A percentile compares a stretch with the other conserved stretches of the same genome.
Conservation (phyloP, 2,113 vertebrate species). For the Cathartes aura region DNA sequence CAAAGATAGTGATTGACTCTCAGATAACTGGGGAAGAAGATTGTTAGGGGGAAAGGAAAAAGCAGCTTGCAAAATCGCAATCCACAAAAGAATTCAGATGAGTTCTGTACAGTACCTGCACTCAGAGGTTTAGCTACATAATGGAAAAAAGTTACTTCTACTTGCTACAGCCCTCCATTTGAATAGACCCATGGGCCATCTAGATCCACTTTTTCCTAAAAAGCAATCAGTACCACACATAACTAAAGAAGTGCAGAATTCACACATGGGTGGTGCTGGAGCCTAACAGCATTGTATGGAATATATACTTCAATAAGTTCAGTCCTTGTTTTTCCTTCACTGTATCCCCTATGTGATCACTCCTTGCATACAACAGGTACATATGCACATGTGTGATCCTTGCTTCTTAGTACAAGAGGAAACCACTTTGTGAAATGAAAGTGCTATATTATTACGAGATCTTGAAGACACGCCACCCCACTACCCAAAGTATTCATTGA, state of each 20-base stretch:
- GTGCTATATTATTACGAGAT: background rate
- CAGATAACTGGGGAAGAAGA: background rate
- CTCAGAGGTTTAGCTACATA: background rate
- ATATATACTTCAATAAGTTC: background rate
- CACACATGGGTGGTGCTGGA: background rate
- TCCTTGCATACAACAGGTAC: background rate
- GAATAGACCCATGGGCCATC: background rate
- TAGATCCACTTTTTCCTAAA: background rate
- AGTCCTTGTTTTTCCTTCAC: background rate
- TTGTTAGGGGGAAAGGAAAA: background rate
- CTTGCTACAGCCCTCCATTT: background rate
- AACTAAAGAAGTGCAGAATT: background rate
- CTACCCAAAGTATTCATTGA: background rate
- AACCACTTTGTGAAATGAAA: background rate
- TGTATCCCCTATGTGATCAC: background rate
- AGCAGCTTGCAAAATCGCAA: background rate
- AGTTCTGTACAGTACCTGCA: background rate
- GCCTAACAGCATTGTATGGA: accelerated
- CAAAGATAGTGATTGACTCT: background rate
- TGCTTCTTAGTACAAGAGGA: background rate
- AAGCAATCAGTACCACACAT: background rate
- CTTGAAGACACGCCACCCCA: background rate
- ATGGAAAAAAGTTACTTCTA: background rate
- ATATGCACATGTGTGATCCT: background rate
- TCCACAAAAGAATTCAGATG: background rate